Percentiles rank a stretch among this genome's conserved stretches.
Evolutionary conservation across 2,113 vertebrate genomes (phyloP).

Genomic region (Ciconia stormi): DNA sequence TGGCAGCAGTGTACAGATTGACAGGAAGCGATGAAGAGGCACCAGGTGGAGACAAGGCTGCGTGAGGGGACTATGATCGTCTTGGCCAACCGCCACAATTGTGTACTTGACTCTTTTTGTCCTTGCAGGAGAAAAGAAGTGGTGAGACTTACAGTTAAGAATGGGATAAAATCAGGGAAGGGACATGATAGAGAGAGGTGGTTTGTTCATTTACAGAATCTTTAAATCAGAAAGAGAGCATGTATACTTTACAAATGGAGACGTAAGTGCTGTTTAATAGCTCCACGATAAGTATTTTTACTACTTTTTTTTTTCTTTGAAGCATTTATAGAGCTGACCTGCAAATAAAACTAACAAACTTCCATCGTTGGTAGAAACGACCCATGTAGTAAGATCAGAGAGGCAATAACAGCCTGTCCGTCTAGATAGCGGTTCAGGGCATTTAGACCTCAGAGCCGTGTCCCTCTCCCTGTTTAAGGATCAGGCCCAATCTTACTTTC

Average conservation of each 20-base stretch:
- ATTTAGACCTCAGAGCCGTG: fast-evolving
- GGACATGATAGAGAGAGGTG: not conserved
- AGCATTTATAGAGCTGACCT: not conserved
- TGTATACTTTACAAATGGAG: not conserved
- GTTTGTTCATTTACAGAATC: not conserved
- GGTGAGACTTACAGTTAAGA: not conserved
- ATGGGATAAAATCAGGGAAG: not conserved
- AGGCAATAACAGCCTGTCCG: not conserved
- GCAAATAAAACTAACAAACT: not conserved
- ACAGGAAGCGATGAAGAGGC: not conserved
- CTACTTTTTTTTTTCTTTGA: not conserved
- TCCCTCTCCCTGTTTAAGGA: not conserved
- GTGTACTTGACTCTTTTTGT: not conserved
- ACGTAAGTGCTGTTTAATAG: not conserved
- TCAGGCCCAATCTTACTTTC: not conserved
- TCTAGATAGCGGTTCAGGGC: not conserved
- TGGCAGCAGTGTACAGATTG: not conserved
- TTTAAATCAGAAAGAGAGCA: not conserved
- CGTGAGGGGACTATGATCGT: not conserved
- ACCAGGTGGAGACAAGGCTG: not conserved
- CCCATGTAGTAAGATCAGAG: not conserved
- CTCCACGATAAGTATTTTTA: not conserved
- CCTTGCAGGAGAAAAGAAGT: not conserved
- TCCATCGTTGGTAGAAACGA: not conserved
- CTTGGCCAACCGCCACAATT: not conserved